phyloP scores from a whole-genome alignment of 2,113 vertebrate genomes.

The Todiramphus chloris region DNA sequence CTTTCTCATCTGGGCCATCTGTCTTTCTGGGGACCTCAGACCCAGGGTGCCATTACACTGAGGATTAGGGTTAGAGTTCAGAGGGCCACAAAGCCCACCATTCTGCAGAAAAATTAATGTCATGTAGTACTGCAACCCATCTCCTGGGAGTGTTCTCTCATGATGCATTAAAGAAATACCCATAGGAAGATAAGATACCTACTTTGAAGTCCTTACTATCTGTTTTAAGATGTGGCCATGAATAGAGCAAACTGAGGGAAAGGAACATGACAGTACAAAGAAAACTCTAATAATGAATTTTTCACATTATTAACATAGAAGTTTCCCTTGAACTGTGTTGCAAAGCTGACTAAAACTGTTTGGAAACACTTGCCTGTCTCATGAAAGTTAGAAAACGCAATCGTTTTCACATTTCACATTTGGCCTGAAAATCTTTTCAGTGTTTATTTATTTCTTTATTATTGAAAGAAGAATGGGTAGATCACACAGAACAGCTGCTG shows the following conservation, averaged over 20 bases:
- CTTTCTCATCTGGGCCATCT: too few species aligned
- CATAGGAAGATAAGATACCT: neutral
- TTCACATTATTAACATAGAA: neutral
- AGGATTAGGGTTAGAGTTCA: too few species aligned
- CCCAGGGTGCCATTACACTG: too few species aligned
- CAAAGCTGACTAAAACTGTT: neutral
- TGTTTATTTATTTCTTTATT: neutral
- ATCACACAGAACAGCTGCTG: neutral
- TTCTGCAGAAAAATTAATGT: neutral
- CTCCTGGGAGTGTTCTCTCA: neutral
- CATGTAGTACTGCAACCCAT: neutral
- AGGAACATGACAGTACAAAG: neutral
- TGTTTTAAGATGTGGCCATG: neutral
- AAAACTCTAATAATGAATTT: neutral
- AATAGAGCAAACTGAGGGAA: neutral
- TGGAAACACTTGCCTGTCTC: neutral
- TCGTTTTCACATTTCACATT: neutral
- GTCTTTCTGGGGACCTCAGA: too few species aligned
- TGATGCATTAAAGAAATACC: neutral
- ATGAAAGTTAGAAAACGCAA: neutral
- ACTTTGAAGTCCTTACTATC: neutral
- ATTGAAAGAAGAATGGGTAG: neutral
- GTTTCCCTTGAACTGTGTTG: neutral
- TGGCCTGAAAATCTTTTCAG: neutral
- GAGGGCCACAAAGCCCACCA: neutral